A percentile compares a stretch with the other conserved stretches of the same genome.
phyloP scores from a whole-genome alignment of 2,888 invertebrate species.

The Torymus aiolomorphi region DNA sequence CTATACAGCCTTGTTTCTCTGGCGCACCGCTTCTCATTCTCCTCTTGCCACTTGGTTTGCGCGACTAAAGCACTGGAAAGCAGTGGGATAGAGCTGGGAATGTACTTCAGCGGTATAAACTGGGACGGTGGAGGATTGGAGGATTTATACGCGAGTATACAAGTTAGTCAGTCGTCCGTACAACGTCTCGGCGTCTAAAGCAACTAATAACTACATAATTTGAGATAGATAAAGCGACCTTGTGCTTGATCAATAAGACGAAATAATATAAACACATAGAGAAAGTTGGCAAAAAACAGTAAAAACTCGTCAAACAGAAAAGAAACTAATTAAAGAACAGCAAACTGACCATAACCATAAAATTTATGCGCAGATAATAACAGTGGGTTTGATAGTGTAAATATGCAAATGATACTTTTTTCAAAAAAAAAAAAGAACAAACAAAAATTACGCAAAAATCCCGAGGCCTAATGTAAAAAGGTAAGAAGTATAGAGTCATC shows the following conservation, averaged over 20 bases:
- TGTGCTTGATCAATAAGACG: conserved; percentile 54
- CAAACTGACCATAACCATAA: conserved; percentile 46
- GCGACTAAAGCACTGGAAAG: conserved; percentile 57
- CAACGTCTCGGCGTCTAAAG: conserved; percentile 52
- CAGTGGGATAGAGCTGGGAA: conserved; percentile 47
- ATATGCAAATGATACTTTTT: conserved; percentile 3
- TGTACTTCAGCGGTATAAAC: conserved; percentile 47
- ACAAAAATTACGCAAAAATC: background rate
- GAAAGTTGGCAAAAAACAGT: conserved; percentile 36
- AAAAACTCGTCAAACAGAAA: conserved; percentile 29
- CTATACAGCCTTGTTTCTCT: conserved; percentile 41
- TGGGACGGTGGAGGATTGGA: conserved; percentile 24
- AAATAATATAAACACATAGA: conserved; percentile 31
- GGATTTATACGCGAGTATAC: conserved; percentile 43
- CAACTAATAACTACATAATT: conserved; percentile 52
- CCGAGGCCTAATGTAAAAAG: background rate
- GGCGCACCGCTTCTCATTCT: conserved; percentile 47
- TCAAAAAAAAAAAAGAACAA: conserved; percentile 21
- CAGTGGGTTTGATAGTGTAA: conserved; percentile 20
- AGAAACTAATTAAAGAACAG: conserved; percentile 28
- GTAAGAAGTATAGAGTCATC: conserved; percentile 3
- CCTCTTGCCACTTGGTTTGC: conserved; percentile 53
- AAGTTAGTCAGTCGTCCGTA: conserved; percentile 49
- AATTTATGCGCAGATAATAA: conserved; percentile 26
- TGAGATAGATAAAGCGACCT: conserved; percentile 56